Evolutionary conservation across 2,113 vertebrate genomes (phyloP).

Genomic region (Irena cyanogastra): DNA sequence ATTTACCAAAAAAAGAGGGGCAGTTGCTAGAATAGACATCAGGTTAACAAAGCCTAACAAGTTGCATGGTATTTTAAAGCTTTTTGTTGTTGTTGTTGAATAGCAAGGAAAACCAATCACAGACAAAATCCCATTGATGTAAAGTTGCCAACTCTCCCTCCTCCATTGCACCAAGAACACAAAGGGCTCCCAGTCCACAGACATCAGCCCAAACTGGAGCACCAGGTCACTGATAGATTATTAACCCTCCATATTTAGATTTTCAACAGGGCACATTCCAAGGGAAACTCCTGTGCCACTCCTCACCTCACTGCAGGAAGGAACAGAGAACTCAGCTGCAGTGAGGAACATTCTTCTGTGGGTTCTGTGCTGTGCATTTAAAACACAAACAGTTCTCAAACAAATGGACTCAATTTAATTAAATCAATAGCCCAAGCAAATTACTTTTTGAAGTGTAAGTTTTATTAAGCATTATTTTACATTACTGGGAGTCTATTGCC

Average conservation of each 20-base stretch:
- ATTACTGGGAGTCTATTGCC: conserved; percentile 13
- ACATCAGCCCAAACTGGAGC: not conserved
- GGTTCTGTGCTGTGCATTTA: not conserved
- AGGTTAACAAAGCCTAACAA: not conserved
- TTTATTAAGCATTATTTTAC: conserved; percentile 66
- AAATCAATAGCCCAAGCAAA: conserved; percentile 72
- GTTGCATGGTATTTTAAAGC: not conserved
- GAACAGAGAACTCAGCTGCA: not conserved
- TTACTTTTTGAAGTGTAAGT: conserved; percentile 59
- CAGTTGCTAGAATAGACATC: not conserved
- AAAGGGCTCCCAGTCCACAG: not conserved
- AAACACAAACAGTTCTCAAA: conserved; percentile 20
- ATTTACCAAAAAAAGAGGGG: not conserved
- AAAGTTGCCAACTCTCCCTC: not conserved
- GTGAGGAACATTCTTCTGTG: not conserved
- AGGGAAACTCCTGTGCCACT: not conserved
- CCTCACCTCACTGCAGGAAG: not conserved
- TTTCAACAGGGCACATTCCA: not conserved
- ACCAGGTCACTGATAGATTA: not conserved
- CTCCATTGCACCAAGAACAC: not conserved
- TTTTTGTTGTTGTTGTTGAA: not conserved
- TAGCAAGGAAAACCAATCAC: not conserved
- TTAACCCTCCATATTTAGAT: not conserved
- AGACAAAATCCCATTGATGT: not conserved
- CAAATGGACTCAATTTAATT: conserved; percentile 61